Percentiles rank a stretch among this genome's conserved stretches.
phyloP scores from a whole-genome alignment of 2,888 invertebrate species.

The Atrina japonica region DNA sequence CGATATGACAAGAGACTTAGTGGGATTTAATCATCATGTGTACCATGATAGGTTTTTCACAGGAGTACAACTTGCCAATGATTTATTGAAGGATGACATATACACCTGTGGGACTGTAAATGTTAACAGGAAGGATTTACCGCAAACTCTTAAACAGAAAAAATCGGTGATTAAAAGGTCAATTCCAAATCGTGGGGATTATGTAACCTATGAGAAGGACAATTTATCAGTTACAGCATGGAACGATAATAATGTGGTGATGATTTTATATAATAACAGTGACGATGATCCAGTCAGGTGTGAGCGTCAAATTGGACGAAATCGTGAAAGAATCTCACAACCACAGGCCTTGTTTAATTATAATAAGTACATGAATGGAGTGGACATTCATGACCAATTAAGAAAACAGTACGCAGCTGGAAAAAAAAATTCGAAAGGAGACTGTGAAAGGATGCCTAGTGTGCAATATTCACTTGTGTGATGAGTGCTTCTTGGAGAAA shows the following conservation, averaged over 20 bases:
- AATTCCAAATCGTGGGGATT: slow-evolving; percentile 15
- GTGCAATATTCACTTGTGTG: too few species aligned
- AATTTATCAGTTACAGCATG: slow-evolving; percentile 16
- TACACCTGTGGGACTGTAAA: slow-evolving; percentile 18
- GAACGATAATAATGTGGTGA: slow-evolving; percentile 22
- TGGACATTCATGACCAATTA: slow-evolving; percentile 26
- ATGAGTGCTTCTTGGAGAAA: too few species aligned
- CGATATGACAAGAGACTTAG: slow-evolving; percentile 2
- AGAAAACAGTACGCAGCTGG: slow-evolving; percentile 10
- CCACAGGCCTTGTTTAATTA: slow-evolving; percentile 8
- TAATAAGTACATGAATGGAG: slow-evolving; percentile 19
- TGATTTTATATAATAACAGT: slow-evolving; percentile 10
- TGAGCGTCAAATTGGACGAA: neutral
- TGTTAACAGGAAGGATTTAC: slow-evolving; percentile 14
- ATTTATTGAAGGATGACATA: neutral
- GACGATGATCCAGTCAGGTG: neutral
- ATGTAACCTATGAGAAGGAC: too few species aligned
- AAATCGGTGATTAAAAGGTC: neutral
- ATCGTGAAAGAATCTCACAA: neutral
- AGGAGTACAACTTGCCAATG: slow-evolving; percentile 1
- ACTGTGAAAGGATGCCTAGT: too few species aligned
- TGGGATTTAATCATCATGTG: neutral
- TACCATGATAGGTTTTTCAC: slow-evolving; percentile 17
- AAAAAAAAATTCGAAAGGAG: too few species aligned
- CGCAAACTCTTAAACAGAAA: neutral